Percentiles rank a stretch among this genome's conserved stretches.
phyloP scores from a whole-genome alignment of 64 coral and sea anemone species.

The Porites australiensis region DNA sequence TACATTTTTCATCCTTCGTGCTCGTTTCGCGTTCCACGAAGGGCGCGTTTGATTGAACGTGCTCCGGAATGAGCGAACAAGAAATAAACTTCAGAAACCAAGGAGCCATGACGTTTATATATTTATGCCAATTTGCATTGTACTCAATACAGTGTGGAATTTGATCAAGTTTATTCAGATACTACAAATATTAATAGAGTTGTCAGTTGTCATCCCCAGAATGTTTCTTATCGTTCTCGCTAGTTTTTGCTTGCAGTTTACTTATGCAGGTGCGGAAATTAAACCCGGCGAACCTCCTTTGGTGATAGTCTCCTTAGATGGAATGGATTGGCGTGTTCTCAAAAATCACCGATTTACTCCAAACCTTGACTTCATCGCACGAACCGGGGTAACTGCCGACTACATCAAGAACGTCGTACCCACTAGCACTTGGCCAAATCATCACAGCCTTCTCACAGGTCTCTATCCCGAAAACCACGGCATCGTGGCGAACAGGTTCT shows the following conservation, averaged over 20 bases:
- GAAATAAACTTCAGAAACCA: too few species aligned
- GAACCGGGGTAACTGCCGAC: constrained; percentile 68
- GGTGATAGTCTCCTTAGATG: constrained; percentile 78
- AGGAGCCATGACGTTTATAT: too few species aligned
- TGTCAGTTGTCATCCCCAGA: too few species aligned
- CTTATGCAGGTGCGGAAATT: neutral
- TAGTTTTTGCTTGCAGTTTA: neutral
- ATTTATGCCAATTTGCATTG: too few species aligned
- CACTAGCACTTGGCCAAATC: constrained; percentile 76
- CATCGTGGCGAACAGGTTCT: constrained; percentile 78
- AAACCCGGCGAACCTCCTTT: neutral
- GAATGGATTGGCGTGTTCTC: constrained; percentile 73
- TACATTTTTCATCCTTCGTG: too few species aligned
- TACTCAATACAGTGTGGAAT: too few species aligned
- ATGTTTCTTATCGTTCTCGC: neutral
- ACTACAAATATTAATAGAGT: too few species aligned
- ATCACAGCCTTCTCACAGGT: constrained; percentile 63
- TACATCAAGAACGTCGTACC: constrained; percentile 73
- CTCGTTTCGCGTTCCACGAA: too few species aligned
- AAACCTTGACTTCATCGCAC: constrained; percentile 76
- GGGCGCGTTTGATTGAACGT: too few species aligned
- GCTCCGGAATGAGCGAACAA: too few species aligned
- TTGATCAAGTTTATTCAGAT: too few species aligned
- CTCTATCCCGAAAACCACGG: constrained; percentile 91
- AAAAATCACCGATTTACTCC: constrained; percentile 36